A percentile compares a stretch with the other conserved stretches of the same genome.
These are phyloP conservation scores for Phainopepla nitens DNA, from an alignment of 2,113 vertebrate genomes.

Conservation along the genomic window DNA sequence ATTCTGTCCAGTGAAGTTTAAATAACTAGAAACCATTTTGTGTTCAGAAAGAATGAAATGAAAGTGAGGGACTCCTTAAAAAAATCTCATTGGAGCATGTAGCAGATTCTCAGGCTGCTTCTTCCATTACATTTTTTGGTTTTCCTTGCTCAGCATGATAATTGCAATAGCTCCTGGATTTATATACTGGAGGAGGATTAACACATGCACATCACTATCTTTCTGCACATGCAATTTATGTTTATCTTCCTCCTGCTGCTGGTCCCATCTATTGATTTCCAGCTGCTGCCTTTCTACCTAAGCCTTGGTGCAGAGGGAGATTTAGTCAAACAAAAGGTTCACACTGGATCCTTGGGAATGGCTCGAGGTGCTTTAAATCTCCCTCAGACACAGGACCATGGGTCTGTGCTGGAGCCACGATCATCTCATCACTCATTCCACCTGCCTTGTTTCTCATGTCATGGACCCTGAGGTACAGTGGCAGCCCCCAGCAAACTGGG, in stretches of 20 bases:
- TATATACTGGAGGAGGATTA: not conserved
- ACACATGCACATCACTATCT: not conserved
- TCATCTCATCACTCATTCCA: not conserved
- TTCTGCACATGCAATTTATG: not conserved
- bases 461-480: not conserved
- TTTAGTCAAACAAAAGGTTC: not conserved
- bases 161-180: not conserved
- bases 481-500: not conserved
- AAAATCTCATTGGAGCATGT: not conserved
- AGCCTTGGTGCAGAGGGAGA: not conserved
- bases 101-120: not conserved
- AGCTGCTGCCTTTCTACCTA: not conserved
- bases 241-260: conserved; percentile 22
- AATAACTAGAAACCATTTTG: not conserved
- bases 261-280: not conserved
- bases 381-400: not conserved
- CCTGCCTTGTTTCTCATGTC: not conserved
- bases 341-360: not conserved
- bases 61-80: not conserved
- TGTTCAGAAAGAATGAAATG: not conserved
- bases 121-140: not conserved
- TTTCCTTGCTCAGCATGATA: not conserved
- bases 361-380: not conserved
- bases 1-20: not conserved
- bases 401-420: not conserved